These are phyloP conservation scores for Rhipidura dahli DNA, from an alignment of 2,113 vertebrate species.

Conservation along the genomic window DNA sequence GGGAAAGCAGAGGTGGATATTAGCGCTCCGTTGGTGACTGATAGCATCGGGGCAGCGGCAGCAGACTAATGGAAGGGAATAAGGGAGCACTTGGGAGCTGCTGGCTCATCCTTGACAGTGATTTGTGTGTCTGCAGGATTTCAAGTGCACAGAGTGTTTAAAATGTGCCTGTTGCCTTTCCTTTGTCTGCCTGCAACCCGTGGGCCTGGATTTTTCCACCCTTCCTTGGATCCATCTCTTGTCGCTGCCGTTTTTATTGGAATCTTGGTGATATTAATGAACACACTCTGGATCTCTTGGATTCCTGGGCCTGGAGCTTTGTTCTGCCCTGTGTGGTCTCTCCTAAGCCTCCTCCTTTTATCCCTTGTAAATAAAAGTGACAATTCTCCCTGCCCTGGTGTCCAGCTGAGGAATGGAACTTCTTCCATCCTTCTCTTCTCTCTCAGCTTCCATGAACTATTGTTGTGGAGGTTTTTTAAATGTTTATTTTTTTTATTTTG, in stretches of 20 bases:
- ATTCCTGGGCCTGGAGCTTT: background rate
- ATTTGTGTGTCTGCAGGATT: conserved; percentile 63
- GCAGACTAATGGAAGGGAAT: conserved; percentile 65
- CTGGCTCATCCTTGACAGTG: conserved; percentile 64
- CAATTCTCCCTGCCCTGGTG: background rate
- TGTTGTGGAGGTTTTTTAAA: background rate
- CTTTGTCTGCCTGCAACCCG: background rate
- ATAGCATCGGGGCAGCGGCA: conserved; percentile 38
- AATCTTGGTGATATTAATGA: rapidly evolving
- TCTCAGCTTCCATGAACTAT: background rate
- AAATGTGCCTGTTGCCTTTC: background rate
- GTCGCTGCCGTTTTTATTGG: background rate
- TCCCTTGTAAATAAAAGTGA: background rate
- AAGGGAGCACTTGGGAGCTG: conserved; percentile 52
- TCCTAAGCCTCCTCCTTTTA: background rate
- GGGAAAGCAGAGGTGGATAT: conserved; percentile 47
- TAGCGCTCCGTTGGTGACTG: conserved; percentile 50
- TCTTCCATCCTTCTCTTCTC: background rate
- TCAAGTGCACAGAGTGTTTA: background rate
- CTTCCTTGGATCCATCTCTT: background rate
- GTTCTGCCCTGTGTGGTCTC: background rate
- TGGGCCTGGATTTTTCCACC: background rate
- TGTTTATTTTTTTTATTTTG: no score
- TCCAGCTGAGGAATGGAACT: background rate
- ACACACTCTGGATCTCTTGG: background rate